These are phyloP conservation scores for Clytia hemisphaerica DNA, from an alignment of 30 jellyfish, hydroid and myxozoan species.

Conservation along the genomic window DNA sequence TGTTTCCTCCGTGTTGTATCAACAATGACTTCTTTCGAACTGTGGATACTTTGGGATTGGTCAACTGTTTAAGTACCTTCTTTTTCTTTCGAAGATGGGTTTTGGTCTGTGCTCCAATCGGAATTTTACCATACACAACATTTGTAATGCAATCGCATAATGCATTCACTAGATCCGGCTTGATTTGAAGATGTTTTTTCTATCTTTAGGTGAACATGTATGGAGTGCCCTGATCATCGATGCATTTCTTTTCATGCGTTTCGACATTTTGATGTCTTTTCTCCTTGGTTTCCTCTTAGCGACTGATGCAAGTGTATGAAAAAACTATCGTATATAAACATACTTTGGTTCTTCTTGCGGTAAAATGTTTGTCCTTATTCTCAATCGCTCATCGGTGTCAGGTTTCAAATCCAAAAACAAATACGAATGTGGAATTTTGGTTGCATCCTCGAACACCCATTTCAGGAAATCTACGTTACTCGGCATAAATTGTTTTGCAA, in stretches of 20 bases:
- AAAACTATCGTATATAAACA: neutral
- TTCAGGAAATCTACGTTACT: neutral
- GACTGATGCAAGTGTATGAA: neutral
- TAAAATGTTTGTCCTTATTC: conserved; percentile 20
- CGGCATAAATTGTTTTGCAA: conserved; percentile 22
- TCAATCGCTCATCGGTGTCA: neutral
- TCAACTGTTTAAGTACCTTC: neutral
- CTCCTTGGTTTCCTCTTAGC: neutral
- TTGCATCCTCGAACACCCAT: conserved; percentile 19
- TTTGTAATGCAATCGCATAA: conserved; percentile 21
- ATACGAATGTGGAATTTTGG: neutral
- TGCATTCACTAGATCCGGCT: conserved; percentile 25
- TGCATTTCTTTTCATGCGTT: conserved; percentile 11
- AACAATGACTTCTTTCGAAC: neutral
- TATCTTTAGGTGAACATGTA: conserved; percentile 1
- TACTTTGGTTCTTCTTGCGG: conserved; percentile 14
- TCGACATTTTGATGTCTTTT: neutral
- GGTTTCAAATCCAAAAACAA: neutral
- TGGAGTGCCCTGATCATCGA: conserved; percentile 18
- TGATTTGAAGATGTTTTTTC: neutral
- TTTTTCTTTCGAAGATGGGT: neutral
- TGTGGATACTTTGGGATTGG: neutral
- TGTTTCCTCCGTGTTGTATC: conserved; percentile 23
- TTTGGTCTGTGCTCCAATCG: neutral
- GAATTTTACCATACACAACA: conserved; percentile 16